Evolutionary conservation across 2,797 vertebrate species (phyloP), one percentile per base, ranked within the genome.

Genomic region (Melanotaenia nigrans): DNA sequence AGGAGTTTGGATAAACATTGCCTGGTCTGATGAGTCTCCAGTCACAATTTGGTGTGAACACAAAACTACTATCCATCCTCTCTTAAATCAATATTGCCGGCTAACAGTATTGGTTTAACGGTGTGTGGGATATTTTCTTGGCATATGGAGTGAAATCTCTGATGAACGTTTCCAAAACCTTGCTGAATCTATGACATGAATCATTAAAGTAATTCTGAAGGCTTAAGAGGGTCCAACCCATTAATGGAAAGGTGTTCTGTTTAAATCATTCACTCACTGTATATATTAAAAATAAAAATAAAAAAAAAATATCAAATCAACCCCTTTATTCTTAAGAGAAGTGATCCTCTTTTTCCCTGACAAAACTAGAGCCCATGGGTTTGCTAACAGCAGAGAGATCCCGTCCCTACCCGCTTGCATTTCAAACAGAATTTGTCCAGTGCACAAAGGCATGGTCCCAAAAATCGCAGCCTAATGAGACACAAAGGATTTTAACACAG

Each of bases 401-500:
- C 3, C 4, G 61, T 16, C 61, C 38, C 36, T 32, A 32, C 45
- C 77, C 38, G 57, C 82, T 79, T 84, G 79, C 85, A 91, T 90
- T 92, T 92, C 89, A 92, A 92, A 91, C 87, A 74, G 90, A 87
- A 89, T 91, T 68, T 71, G 87, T 92, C 87, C 88, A 42, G 68
- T 18, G 80, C 84, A 89, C 81, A 85, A 49, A 90, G 85, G 79
- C 81, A 65, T 49, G 18, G 75, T 89, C 87, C 87, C 78, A 81
- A 89, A 40, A 86, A 88, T 79, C 28, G 77, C 79, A 81, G 82
- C 86, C 84, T 92, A 93, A 93, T 91, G 89, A 92, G 91, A 88
- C 90, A 92, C 90, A 92, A 87, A 92, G 90, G 91, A 89, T 85
- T 89, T 89, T 84, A 87, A 86, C 87, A 64, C 85, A 78, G 83